These are phyloP conservation scores for Drosophila meridionalis DNA, from an alignment of 2,888 invertebrate genomes.

Conservation along the genomic window DNA sequence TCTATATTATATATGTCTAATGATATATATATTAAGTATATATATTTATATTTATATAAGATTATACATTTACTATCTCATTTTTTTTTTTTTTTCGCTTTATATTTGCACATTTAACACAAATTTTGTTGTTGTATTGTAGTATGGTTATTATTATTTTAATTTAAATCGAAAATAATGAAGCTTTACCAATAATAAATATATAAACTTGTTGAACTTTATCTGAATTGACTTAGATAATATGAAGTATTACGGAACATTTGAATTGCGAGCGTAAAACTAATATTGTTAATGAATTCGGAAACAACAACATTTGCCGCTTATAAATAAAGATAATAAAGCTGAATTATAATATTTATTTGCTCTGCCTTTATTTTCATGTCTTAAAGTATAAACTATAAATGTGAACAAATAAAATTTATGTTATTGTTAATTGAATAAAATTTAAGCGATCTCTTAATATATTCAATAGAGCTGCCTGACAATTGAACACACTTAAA, in stretches of 20 bases:
- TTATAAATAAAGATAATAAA: slow-evolving; percentile 2
- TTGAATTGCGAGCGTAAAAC: background rate
- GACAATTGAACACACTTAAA: background rate
- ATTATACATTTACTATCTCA: no score
- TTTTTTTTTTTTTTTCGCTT: background rate
- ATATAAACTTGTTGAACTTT: background rate
- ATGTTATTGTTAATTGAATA: background rate
- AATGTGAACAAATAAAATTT: background rate
- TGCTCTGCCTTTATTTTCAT: background rate
- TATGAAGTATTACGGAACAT: background rate
- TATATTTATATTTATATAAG: background rate
- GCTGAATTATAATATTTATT: background rate
- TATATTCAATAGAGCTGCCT: background rate
- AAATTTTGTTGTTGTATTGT: background rate
- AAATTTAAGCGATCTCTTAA: background rate
- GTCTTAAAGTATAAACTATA: no score
- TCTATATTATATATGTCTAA: background rate
- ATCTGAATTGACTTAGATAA: background rate
- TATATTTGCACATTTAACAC: background rate
- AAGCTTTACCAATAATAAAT: background rate
- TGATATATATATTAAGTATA: background rate
- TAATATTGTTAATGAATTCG: background rate
- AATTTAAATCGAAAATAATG: background rate
- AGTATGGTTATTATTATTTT: background rate
- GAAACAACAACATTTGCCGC: background rate